These are phyloP conservation scores for Microcebus lehilahytsara DNA, from an alignment of 2,113 vertebrate species.

Conservation along the genomic window DNA sequence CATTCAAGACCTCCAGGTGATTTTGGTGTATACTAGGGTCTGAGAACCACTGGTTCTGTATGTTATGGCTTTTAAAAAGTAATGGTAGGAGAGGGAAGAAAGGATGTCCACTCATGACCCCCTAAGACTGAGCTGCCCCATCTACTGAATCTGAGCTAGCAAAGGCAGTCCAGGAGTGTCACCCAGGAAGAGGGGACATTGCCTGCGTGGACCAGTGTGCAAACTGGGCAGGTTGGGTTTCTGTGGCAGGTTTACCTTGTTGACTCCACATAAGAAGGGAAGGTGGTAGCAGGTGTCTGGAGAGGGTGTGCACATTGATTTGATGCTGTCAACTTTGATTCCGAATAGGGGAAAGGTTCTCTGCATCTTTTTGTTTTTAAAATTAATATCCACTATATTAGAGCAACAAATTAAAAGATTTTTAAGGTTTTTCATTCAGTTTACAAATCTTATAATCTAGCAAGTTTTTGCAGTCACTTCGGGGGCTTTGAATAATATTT, in stretches of 20 bases:
- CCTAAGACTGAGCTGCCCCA: rapidly evolving
- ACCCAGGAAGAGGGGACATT: rapidly evolving
- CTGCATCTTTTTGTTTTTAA: not conserved
- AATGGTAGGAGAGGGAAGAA: not conserved
- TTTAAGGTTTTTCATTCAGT: not conserved
- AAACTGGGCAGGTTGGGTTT: not conserved
- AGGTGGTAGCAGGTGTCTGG: not conserved
- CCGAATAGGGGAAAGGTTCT: not conserved
- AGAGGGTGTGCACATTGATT: not conserved
- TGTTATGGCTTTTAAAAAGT: not conserved
- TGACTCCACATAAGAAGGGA: not conserved
- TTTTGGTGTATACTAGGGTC: not conserved
- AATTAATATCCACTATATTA: not conserved
- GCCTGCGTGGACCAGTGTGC: not conserved
- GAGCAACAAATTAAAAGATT: not conserved
- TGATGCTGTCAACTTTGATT: not conserved
- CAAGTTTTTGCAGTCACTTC: not conserved
- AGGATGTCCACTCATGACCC: not conserved
- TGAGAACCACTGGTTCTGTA: not conserved
- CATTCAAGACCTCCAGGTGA: not conserved
- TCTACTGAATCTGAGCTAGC: not conserved
- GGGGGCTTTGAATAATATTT: not conserved
- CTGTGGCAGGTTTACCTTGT: not conserved
- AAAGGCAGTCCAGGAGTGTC: rapidly evolving
- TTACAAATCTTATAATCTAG: not conserved